Conservation (phyloP, 2,797 vertebrate species). For the Peromyscus aztecus region DNA sequence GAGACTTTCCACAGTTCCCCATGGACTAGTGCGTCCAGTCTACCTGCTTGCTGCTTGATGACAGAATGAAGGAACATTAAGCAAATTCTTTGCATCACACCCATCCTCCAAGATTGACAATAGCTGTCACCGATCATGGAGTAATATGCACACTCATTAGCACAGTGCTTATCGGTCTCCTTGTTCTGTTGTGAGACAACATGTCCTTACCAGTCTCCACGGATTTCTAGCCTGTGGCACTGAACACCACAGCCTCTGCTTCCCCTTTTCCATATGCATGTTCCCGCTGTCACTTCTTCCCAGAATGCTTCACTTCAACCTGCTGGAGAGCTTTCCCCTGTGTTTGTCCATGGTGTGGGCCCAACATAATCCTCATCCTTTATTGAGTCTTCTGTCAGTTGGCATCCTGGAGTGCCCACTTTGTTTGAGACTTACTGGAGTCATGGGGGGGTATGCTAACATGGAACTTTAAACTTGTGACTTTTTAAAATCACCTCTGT, state of each 20-base stretch:
- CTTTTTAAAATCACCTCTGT: background rate
- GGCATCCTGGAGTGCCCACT: background rate
- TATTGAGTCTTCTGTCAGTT: background rate
- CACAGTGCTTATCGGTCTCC: background rate
- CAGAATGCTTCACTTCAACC: background rate
- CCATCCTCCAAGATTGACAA: background rate
- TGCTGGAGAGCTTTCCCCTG: background rate
- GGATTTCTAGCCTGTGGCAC: background rate
- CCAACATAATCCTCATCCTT: rapidly evolving
- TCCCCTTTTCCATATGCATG: background rate
- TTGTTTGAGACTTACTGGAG: background rate
- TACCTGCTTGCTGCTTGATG: too few species aligned
- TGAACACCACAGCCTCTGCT: rapidly evolving
- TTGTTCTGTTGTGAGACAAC: background rate
- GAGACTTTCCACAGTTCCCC: background rate
- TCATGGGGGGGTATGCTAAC: background rate
- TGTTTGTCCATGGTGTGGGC: background rate
- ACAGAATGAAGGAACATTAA: background rate
- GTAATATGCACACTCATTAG: too few species aligned
- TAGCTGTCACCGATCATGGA: background rate
- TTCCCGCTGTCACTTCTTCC: background rate
- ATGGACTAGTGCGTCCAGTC: too few species aligned
- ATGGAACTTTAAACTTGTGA: background rate
- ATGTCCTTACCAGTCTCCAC: background rate
- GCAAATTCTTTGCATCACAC: background rate